Base-by-base conservation (phyloP, 2,797 vertebrate genomes). In the Calcarius lapponicus region DNA sequence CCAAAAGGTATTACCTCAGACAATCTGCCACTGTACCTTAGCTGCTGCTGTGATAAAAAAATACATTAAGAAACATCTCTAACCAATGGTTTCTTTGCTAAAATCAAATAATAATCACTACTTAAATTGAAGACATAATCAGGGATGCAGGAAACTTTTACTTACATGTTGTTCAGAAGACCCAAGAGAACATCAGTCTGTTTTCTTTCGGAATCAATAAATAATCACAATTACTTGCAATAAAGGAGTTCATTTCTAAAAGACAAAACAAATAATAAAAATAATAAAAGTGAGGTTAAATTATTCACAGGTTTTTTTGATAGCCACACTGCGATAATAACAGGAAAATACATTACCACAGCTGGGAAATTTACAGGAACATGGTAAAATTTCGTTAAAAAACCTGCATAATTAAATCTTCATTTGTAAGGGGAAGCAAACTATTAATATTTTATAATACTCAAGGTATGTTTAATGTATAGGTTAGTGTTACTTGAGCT, bases 191-290 rank as follows among this genome's bases (percentile, higher is more conserved):
- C 58, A 57, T 42, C 62, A 36, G 42, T 25, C 72, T 31, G 0
- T 66, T 92, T 76, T 75, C 38, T 29, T 72, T 88, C 65, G 29
- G 86, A 86, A 57, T 90, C 21, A 40, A 66, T 48, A 88, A 56
- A 71, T 76, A 71, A 80, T 45, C 86, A 75, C 11, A 10, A 51
- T 78, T 79, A 36, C 75, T 96, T 16, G 2, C n/a, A 66, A 48
- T 34, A 85, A 78, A 70, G 43, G 87, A 80, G 96, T 91, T 80
- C 95, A 97, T 98, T 97, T 97, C 98, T 98, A 95, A 80, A 96
- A 85, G 79, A 95, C 5, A 94, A 13, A 83, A 43, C 8, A 60
- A 10, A 76, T 2, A 60, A 64, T 10, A 22, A 56, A n/a, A 21
- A 51, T n/a, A 34, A 38, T 2, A 67, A 86, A 80, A 61, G 38